phyloP scores from a whole-genome alignment of 1,140 invertebrate species.

The Neotoxoptera formosana region DNA sequence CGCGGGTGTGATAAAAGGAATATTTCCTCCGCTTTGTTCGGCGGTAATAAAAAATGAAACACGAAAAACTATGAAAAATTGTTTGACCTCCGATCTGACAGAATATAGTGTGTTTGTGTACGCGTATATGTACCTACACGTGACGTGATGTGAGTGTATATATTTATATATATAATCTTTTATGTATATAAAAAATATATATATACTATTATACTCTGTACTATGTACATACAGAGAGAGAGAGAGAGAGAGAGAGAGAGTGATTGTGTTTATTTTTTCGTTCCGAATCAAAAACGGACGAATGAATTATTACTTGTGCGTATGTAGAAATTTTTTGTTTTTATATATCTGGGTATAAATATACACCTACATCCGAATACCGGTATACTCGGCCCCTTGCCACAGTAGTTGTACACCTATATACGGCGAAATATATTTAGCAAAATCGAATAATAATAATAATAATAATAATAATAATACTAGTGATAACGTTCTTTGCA shows the following conservation, averaged over 20 bases:
- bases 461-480: background rate
- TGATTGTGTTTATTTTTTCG: slow-evolving; percentile 4
- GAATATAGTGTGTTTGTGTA: background rate
- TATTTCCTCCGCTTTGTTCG: background rate
- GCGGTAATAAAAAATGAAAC: background rate
- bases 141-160: background rate
- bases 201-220: no score
- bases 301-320: background rate
- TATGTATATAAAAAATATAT: background rate
- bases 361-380: background rate
- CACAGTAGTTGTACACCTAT: background rate
- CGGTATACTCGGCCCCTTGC: background rate
- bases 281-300: background rate
- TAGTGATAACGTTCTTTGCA: background rate
- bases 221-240: no score
- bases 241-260: no score
- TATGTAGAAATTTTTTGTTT: background rate
- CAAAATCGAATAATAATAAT: background rate
- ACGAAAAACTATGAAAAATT: slow-evolving; percentile 1
- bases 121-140: background rate
- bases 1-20: background rate
- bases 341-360: background rate
- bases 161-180: background rate
- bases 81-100: background rate
- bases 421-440: background rate